Percentiles rank a stretch among this genome's conserved stretches.
These are phyloP conservation scores for Matsumurasca onukii DNA, from an alignment of 1,140 invertebrate species.

Conservation along the genomic window DNA sequence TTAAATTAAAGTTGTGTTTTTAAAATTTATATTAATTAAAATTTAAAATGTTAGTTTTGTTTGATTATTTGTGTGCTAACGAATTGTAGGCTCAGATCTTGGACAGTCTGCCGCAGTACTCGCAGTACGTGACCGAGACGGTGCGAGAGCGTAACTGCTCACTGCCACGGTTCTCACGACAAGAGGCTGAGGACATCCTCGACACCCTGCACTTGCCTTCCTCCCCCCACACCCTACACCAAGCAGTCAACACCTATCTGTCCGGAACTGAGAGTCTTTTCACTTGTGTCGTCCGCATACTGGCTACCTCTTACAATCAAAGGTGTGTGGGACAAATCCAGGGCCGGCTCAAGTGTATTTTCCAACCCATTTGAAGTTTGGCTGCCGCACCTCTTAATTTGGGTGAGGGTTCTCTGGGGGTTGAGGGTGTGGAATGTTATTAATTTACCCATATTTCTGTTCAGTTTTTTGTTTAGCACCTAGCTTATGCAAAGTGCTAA, in stretches of 20 bases:
- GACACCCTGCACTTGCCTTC: conserved; percentile 7
- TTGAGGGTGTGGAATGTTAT: no score
- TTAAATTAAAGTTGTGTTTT: no score
- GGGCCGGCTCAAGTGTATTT: no score
- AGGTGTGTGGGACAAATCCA: no score
- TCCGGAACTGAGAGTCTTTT: not conserved
- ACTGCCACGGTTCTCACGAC: conserved; percentile 13
- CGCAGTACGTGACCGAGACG: not conserved
- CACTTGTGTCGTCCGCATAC: not conserved
- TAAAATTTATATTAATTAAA: not conserved
- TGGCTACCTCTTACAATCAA: not conserved
- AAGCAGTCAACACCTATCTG: not conserved
- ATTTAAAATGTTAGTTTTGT: not conserved
- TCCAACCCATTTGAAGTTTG: no score
- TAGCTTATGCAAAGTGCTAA: no score
- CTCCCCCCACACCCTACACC: not conserved
- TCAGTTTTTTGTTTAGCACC: no score
- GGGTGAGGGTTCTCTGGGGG: no score
- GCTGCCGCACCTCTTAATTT: no score
- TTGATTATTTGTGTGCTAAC: not conserved
- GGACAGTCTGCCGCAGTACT: conserved; percentile 21
- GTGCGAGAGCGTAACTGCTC: not conserved
- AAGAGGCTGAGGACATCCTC: conserved; percentile 15
- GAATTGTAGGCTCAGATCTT: conserved; percentile 1
- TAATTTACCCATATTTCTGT: no score